phyloP scores from a whole-genome alignment of 2,797 vertebrate species.

The Poeciliopsis turneri region DNA sequence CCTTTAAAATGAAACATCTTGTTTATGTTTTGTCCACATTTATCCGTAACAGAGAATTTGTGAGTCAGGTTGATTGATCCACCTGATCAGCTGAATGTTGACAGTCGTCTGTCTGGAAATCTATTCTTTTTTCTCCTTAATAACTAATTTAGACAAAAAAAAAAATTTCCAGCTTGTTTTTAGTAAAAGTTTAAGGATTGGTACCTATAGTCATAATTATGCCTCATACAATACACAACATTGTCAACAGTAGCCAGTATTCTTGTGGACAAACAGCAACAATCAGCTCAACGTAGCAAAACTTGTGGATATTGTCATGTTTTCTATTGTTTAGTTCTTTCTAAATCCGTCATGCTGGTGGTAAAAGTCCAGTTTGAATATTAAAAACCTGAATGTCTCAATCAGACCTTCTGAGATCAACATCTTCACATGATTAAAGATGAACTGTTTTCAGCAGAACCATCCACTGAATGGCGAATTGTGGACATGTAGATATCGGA shows the following conservation, averaged over 20 bases:
- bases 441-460: conserved; percentile 76
- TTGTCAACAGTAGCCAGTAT: background rate
- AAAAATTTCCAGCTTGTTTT: too few relatives aligned
- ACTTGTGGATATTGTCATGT: background rate
- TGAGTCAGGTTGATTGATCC: too few relatives aligned
- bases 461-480: conserved; percentile 47
- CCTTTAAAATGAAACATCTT: too few relatives aligned
- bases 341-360: background rate
- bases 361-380: background rate
- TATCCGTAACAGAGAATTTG: too few relatives aligned
- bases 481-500: conserved; percentile 80
- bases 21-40: too few relatives aligned
- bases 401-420: background rate
- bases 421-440: conserved; percentile 87
- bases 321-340: background rate
- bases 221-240: background rate
- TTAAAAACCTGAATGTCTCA: background rate
- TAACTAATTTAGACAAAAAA: too few relatives aligned
- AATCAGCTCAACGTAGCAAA: background rate
- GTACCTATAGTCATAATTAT: background rate
- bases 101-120: too few relatives aligned
- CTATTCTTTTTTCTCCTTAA: too few relatives aligned
- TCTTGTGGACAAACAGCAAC: background rate
- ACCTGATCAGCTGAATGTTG: too few relatives aligned
- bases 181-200: too few relatives aligned